Base-by-base conservation (phyloP, 2,797 vertebrate species). In the Sebastes kiyomatsui region DNA sequence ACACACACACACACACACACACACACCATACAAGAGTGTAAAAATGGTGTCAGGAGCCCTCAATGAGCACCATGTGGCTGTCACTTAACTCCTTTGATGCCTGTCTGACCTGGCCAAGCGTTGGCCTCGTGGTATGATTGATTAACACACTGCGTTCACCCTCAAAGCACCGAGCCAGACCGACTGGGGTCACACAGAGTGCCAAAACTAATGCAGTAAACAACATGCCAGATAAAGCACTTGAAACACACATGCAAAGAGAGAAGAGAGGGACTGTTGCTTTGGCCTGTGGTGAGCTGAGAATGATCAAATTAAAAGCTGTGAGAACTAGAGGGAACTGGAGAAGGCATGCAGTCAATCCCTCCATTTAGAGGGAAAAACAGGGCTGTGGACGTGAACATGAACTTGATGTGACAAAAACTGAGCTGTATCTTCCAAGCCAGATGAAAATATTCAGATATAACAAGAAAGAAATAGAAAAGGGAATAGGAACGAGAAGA, bases 121-220 rank as follows among this genome's bases (percentile, higher is more conserved):
- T 12, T 12, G 59, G 62, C 61, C 87, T 80, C 61, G 49, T 52
- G 7, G 75, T 65, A 74, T 81, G 82, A 91, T 75, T 86, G 88
- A 91, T 90, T 91, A 91, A 86, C 83, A 77, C 85, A 70, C 81
- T 59, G 23, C 33, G 42, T 46, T 85, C 78, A 65, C 83, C 89
- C 88, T 91, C 86, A 92, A 92, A 92, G 90, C 68, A 35, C 23
- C 13, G 54, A 46, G 65, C 14, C 52, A 27, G 78, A 75, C 75
- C 20, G 62, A 67, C 81, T 9, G 38, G 73, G 90, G 88, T 92
- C 90, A 89, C 11, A 33, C 46, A 54, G 77, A 82, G 83, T 60
- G 60, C 38, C 67, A 85, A 7, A 75, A 81, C 84, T 75, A 91
- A 92, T 87, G 83, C 68, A 13, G 87, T 80, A 85, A 90, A 90